Evolutionary conservation across 2,888 invertebrate genomes (phyloP).

Genomic region (Acrobasis repandana): DNA sequence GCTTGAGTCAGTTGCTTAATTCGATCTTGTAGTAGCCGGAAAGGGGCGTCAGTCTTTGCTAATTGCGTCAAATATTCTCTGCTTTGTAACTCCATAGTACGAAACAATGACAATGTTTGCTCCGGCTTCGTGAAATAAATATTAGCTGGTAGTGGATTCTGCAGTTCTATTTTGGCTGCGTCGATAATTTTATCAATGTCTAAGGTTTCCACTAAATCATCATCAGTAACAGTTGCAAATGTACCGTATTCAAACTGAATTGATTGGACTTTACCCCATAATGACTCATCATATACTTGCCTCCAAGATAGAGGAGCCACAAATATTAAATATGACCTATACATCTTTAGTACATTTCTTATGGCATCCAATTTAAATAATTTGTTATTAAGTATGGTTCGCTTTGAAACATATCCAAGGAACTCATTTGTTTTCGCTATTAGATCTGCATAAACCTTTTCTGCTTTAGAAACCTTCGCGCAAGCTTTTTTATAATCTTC

Average conservation of each 20-base stretch:
- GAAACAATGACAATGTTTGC: conserved; percentile 70
- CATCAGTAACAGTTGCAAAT: conserved; percentile 69
- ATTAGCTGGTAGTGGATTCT: conserved; percentile 52
- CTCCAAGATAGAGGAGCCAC: conserved; percentile 73
- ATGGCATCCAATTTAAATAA: conserved; percentile 74
- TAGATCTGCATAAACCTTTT: conserved; percentile 60
- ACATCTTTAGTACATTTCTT: conserved; percentile 63
- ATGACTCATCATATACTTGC: conserved; percentile 63
- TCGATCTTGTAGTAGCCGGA: conserved; percentile 55
- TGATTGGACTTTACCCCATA: conserved; percentile 56
- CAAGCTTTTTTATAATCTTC: conserved; percentile 76
- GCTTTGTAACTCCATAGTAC: conserved; percentile 74
- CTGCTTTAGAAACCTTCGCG: conserved; percentile 56
- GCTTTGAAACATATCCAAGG: conserved; percentile 56
- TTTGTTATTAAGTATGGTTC: conserved; percentile 67
- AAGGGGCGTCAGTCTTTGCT: conserved; percentile 65
- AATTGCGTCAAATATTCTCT: conserved; percentile 72
- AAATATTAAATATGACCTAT: conserved; percentile 68
- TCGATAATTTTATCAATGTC: conserved; percentile 73
- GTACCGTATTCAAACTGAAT: conserved; percentile 67
- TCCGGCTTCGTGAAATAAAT: conserved; percentile 62
- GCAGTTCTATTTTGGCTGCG: conserved; percentile 60
- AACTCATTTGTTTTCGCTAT: conserved; percentile 62
- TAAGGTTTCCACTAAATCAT: conserved; percentile 66
- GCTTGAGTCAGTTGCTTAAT: conserved; percentile 60